Evolutionary conservation across 1,140 invertebrate genomes (phyloP).

Genomic region (Cyclargus thomasi): DNA sequence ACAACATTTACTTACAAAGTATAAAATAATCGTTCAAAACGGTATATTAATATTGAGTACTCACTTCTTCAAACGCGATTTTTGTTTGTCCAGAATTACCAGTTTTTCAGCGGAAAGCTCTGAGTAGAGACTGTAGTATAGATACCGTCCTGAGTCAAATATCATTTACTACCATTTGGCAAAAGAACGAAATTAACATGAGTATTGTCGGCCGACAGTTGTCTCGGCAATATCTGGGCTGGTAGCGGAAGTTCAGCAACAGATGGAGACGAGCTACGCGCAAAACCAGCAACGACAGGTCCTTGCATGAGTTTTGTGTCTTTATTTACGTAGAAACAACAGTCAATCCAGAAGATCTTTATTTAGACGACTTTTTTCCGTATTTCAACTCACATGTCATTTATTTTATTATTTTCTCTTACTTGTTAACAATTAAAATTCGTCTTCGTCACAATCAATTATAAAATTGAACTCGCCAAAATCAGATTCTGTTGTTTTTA

Average conservation of each 20-base stretch:
- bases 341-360: background rate
- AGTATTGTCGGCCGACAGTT: constrained; percentile 71
- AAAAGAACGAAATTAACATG: constrained; percentile 18
- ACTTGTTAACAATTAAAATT: background rate
- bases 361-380: background rate
- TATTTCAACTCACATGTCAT: background rate
- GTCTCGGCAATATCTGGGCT: constrained; percentile 84
- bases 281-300: constrained; percentile 66
- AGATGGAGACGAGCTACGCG: constrained; percentile 75
- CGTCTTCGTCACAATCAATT: background rate
- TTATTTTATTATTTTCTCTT: background rate
- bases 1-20: too few species aligned
- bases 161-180: background rate
- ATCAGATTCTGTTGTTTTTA: constrained; percentile 13
- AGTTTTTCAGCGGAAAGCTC: too few species aligned
- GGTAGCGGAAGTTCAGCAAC: constrained; percentile 81
- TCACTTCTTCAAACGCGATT: too few species aligned
- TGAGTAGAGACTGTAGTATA: too few species aligned
- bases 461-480: background rate
- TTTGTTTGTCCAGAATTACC: too few species aligned
- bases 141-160: too few species aligned
- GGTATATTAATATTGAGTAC: too few species aligned
- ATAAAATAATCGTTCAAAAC: too few species aligned
- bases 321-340: constrained; percentile 21
- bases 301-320: constrained; percentile 49